Evolutionary conservation across 1,140 invertebrate species (phyloP).

Genomic region (Achroia grisella): DNA sequence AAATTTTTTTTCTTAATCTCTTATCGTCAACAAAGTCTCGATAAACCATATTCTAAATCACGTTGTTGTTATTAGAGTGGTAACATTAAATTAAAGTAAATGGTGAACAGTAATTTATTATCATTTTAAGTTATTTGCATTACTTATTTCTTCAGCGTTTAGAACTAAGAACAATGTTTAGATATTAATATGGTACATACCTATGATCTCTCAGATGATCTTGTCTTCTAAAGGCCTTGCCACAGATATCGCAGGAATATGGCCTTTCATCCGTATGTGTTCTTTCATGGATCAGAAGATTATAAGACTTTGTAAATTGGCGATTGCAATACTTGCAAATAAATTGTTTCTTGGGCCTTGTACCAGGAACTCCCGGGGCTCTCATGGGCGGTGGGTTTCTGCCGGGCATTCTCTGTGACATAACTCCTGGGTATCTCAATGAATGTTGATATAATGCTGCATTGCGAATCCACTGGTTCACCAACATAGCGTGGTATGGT

Average conservation of each 20-base stretch:
- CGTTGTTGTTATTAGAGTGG: constrained; percentile 44
- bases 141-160: too few relatives aligned
- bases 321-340: constrained; percentile 96
- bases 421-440: constrained; percentile 59
- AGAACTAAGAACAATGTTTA: too few relatives aligned
- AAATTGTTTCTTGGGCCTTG: constrained; percentile 92
- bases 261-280: constrained; percentile 97
- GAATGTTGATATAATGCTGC: constrained; percentile 78
- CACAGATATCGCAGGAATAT: constrained; percentile 96
- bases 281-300: constrained; percentile 94
- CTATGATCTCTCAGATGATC: constrained; percentile 95
- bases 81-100: constrained; percentile 35
- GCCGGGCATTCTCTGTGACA: constrained; percentile 62
- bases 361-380: constrained; percentile 73
- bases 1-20: constrained; percentile 48
- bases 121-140: too few relatives aligned
- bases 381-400: constrained; percentile 74
- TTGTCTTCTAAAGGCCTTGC: constrained; percentile 94
- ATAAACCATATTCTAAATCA: constrained; percentile 55
- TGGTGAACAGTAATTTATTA: too few relatives aligned
- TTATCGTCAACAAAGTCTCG: constrained; percentile 55
- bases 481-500: constrained; percentile 72
- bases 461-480: constrained; percentile 83
- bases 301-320: constrained; percentile 98
- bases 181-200: constrained; percentile 55